A percentile compares a stretch with the other conserved stretches of the same genome.
Conservation (phyloP, 2,113 vertebrate species). For the Xerus inauris region DNA sequence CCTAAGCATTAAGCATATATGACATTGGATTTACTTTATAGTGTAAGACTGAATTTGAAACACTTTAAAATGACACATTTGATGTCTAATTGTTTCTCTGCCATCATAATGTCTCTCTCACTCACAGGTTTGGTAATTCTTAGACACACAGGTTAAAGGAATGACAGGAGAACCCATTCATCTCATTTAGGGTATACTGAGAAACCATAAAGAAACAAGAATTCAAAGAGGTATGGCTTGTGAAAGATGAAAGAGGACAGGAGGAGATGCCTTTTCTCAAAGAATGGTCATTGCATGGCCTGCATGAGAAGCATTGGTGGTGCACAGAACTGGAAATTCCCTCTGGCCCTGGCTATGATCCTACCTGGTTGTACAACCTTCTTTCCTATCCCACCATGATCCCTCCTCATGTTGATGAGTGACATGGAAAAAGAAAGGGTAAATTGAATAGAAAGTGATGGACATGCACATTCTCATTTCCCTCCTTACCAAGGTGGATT, state of each 20-base stretch:
- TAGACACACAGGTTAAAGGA: neutral
- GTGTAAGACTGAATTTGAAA: neutral
- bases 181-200: neutral
- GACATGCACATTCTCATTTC: neutral
- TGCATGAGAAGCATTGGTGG: neutral
- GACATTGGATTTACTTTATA: neutral
- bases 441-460: neutral
- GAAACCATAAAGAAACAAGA: neutral
- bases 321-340: neutral
- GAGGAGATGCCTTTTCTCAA: neutral
- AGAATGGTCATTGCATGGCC: neutral
- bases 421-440: neutral
- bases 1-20: no score
- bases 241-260: neutral
- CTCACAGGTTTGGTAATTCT: neutral
- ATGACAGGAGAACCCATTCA: no score
- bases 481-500: neutral
- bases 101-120: neutral
- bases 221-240: neutral
- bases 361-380: neutral
- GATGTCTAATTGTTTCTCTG: neutral
- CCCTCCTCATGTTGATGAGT: neutral
- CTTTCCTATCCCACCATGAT: neutral
- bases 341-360: neutral
- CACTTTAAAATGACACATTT: no score